These are phyloP conservation scores for Oedothorax gibbosus DNA, from an alignment of 1,140 invertebrate species.

Conservation along the genomic window DNA sequence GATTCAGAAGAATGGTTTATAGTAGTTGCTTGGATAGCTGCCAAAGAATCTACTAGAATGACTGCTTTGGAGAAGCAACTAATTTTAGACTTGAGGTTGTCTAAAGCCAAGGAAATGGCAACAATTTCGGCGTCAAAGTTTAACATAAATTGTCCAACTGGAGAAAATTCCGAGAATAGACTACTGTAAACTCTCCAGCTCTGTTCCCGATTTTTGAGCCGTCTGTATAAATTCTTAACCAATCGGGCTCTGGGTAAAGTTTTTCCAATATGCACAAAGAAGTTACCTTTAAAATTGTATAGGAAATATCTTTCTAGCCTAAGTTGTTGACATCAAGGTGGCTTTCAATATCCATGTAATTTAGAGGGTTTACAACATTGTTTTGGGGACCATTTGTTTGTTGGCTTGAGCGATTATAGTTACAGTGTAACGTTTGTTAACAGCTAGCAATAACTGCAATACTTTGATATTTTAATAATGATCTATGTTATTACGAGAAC, in stretches of 20 bases:
- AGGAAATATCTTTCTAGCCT: no score
- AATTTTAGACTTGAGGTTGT: background rate
- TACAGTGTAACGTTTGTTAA: no score
- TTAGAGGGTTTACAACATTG: no score
- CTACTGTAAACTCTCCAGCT: background rate
- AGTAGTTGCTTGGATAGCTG: background rate
- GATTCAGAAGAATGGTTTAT: no score
- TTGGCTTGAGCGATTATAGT: no score
- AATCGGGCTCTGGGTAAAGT: background rate
- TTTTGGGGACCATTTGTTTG: no score
- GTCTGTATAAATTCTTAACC: background rate
- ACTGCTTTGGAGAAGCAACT: background rate
- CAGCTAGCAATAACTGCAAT: no score
- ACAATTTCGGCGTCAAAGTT: constrained; percentile 3
- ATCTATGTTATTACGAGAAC: background rate
- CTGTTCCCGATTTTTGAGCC: background rate
- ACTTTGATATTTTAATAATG: no score
- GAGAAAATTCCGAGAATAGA: background rate
- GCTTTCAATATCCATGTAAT: no score
- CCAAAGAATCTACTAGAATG: constrained; percentile 2
- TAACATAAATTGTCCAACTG: background rate
- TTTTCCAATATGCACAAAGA: background rate
- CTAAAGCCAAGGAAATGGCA: background rate
- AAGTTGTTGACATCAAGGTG: no score
- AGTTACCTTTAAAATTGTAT: no score